Conservation (phyloP, 2,888 invertebrate species). For the Nephrotoma flavescens region DNA sequence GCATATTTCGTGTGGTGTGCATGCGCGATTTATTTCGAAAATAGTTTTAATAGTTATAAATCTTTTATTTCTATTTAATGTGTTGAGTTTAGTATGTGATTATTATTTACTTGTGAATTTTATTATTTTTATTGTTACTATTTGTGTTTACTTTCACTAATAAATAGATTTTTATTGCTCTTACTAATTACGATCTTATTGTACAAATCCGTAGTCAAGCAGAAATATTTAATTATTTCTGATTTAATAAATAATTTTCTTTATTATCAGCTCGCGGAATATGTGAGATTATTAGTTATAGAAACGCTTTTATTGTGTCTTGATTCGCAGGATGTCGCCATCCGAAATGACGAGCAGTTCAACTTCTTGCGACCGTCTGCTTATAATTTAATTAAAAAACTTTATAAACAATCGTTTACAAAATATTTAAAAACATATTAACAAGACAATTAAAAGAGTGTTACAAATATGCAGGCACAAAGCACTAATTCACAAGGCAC, state of each 20-base stretch:
- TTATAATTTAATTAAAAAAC: neutral
- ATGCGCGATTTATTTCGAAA: neutral
- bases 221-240: too few species aligned
- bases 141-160: neutral
- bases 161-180: neutral
- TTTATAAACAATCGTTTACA: neutral
- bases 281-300: too few species aligned
- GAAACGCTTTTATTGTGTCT: too few species aligned
- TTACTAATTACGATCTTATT: neutral
- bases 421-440: neutral
- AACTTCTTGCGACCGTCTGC: too few species aligned
- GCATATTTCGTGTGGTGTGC: neutral
- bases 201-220: too few species aligned
- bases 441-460: neutral
- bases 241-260: too few species aligned
- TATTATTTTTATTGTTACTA: neutral
- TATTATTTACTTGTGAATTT: neutral
- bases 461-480: neutral
- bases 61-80: neutral
- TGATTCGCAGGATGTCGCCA: too few species aligned
- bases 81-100: neutral
- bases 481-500: neutral
- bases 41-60: neutral
- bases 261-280: too few species aligned
- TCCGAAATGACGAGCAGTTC: too few species aligned